A percentile compares a stretch with the other conserved stretches of the same genome.
These are phyloP conservation scores for Eretmocerus hayati DNA, from an alignment of 2,888 invertebrate genomes.

Conservation along the genomic window DNA sequence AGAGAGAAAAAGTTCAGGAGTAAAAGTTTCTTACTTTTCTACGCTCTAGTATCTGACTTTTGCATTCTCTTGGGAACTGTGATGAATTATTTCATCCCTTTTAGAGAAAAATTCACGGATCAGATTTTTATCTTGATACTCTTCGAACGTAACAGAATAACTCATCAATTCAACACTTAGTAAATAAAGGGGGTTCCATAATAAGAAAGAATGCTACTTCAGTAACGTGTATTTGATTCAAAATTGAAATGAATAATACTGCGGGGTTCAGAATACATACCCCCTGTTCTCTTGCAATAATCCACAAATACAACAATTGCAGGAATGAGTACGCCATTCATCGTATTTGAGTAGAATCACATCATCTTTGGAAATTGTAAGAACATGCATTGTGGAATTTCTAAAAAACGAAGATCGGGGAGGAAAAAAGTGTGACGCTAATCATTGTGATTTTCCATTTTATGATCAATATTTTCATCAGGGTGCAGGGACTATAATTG, in stretches of 20 bases:
- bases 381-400: not conserved
- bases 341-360: not conserved
- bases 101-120: too few species aligned
- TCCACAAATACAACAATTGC: not conserved
- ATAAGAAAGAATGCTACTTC: too few species aligned
- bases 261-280: too few species aligned
- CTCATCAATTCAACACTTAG: too few species aligned
- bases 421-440: not conserved
- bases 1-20: not conserved
- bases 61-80: too few species aligned
- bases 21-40: not conserved
- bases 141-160: too few species aligned
- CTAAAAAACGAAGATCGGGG: not conserved
- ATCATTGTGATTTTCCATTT: not conserved
- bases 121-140: too few species aligned
- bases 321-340: not conserved
- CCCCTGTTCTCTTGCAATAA: too few species aligned
- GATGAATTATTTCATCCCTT: too few species aligned
- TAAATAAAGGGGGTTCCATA: too few species aligned
- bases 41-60: not conserved
- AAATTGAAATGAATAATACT: too few species aligned
- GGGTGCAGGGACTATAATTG: not conserved
- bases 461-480: conserved; percentile 5
- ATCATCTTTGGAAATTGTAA: not conserved
- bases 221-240: too few species aligned